Evolutionary conservation across 2,888 invertebrate species (phyloP), one percentile per base, ranked within the genome.

Genomic region (Physocephala rufipes): DNA sequence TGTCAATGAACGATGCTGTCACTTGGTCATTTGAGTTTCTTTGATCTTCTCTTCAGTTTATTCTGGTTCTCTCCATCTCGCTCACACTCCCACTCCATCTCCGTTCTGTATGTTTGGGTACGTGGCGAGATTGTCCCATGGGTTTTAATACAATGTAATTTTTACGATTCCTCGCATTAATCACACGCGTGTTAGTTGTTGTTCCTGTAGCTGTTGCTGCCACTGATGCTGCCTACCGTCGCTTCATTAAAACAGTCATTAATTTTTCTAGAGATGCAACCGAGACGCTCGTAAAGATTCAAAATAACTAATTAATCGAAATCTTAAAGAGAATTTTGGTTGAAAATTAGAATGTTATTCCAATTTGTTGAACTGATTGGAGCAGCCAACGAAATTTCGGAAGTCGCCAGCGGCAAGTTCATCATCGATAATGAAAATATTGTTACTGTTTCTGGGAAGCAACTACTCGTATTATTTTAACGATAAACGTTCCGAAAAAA

Each of bases 231-330:
- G 67, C 58, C n/a, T 26, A 21, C 55, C 12, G 43, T 47, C 16
- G 62, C 68, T 68, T 68, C 68, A 68, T 62, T 68, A 68, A 68
- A 68, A 36, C 19, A 59, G 67, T 67, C 67, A 67, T 67, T 67
- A 67, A 59, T 45, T 63, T 36, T 47, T 47, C 64, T 24, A 13
- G 7, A 21, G 36, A 45, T 16, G 67, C 45, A 67, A 36, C 24
- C 47, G 24, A 9, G 12, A n/a, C 55, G 58, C 21, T 26, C 19
- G 13, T 26, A 58, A 59, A 28, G 67, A n/a, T 30, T 43, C 68
- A 47, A 61, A 68, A 68, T 61, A 68, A 61, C 51, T 62, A 68
- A 68, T 68, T 68, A 68, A 68, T 68, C 62, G 68, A 68, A 62
- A 51, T 62, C 51, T 36, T 28, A 58, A 19, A 24, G 58, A 49